phyloP scores from a whole-genome alignment of 2,113 vertebrate genomes.

The Coreoperca whiteheadi region DNA sequence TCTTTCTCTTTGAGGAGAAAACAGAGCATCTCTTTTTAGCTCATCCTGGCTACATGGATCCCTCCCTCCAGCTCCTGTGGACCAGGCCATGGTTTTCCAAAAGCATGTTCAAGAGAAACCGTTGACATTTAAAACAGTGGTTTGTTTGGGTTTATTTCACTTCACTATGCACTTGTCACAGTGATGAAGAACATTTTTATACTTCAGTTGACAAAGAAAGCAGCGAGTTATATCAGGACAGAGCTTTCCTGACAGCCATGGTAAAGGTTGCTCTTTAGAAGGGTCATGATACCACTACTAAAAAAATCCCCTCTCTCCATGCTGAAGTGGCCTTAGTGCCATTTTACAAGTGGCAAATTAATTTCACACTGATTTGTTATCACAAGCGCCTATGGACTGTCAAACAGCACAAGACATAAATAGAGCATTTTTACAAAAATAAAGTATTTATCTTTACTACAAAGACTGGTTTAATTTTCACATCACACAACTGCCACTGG shows the following conservation, averaged over 20 bases:
- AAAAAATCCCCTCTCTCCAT: slow-evolving; percentile 37
- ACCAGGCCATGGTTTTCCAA: slow-evolving; percentile 34
- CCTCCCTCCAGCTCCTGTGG: not conserved
- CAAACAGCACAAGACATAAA: slow-evolving; percentile 21
- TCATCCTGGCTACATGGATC: slow-evolving; percentile 8
- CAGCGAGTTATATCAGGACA: slow-evolving; percentile 6
- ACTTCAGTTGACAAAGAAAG: slow-evolving; percentile 13
- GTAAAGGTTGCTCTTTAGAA: slow-evolving; percentile 36
- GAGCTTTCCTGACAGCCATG: slow-evolving; percentile 26
- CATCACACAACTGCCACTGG: not conserved
- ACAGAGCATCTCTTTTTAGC: slow-evolving; percentile 33
- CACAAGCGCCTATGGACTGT: slow-evolving; percentile 32
- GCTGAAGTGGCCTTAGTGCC: slow-evolving; percentile 30
- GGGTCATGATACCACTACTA: slow-evolving; percentile 8
- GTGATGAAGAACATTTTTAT: not conserved
- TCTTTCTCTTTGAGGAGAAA: slow-evolving; percentile 12
- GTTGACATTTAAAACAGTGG: slow-evolving; percentile 50
- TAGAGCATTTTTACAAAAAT: slow-evolving; percentile 18
- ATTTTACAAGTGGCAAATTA: slow-evolving; percentile 62
- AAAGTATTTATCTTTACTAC: not conserved
- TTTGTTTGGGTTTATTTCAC: slow-evolving; percentile 53
- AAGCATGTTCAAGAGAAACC: slow-evolving; percentile 43
- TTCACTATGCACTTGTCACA: slow-evolving; percentile 33
- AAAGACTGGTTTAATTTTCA: slow-evolving; percentile 9
- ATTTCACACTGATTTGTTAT: slow-evolving; percentile 62